Evolutionary conservation across 2,888 invertebrate genomes (phyloP), one percentile per base, ranked within the genome.

Genomic region (Fabriciana adippe): DNA sequence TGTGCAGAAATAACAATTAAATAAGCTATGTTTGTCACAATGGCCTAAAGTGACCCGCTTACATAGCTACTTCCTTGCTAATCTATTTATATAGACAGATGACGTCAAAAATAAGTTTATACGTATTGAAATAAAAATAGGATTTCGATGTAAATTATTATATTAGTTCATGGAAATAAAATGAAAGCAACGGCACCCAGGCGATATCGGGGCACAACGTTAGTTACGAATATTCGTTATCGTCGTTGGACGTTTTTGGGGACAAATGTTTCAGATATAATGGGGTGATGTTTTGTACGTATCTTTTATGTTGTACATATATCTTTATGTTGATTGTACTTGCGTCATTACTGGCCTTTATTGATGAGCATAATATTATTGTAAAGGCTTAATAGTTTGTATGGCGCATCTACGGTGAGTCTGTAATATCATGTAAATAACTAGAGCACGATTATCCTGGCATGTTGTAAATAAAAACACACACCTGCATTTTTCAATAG

Each of bases 321-420:
- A 60, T 57, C 64, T 57, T 53, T 60, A 48, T 72, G 54, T 71
- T 65, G 61, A 59, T 67, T 41, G 60, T 47, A 45, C 47, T 16
- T 62, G 41, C 75, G 76, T 75, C 76, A 75, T n/a, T 55, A n/a
- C 51, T 62, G 73, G 69, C 74, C 75, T 73, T 68, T 72, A 66
- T 65, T 63, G 71, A 61, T 61, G 61, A 51, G 31, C 41, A 18
- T 15, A 35, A 41, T 51, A 51, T 61, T 61, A 51, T 61, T 61
- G 18, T 61, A 26, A 6, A 31, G 35, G 35, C 35, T 11, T 26
- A 47, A 21, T 57, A 47, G 45, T 41, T 21, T 47, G 11, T 48
- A 21, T 15, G 11, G 21, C 13, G 21, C 48, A 48, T 48, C 14
- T 26, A 47, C 26, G 14, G n/a, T 15, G 41, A 45, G 45, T 3